These are phyloP conservation scores for Charaxes varanes DNA, from an alignment of 1,140 invertebrate species.

Conservation along the genomic window DNA sequence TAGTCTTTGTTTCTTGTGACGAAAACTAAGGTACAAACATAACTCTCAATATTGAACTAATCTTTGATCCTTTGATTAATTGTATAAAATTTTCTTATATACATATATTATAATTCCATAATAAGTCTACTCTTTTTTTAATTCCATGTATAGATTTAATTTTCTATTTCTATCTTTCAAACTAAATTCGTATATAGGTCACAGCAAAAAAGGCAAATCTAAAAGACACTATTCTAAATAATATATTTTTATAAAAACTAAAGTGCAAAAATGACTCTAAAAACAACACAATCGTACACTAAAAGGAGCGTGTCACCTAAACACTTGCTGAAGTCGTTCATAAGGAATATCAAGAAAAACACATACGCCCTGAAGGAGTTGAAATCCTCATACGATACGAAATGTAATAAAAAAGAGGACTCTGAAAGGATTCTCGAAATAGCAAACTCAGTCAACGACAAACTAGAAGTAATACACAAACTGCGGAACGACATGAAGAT, in stretches of 20 bases:
- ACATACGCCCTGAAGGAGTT: constrained; percentile 49
- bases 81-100: no score
- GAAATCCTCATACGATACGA: constrained; percentile 42
- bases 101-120: no score
- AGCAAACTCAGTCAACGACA: constrained; percentile 54
- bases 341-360: constrained; percentile 52
- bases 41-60: no score
- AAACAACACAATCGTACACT: constrained; percentile 5
- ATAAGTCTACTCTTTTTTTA: no score
- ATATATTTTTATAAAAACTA: constrained; percentile 1
- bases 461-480: constrained; percentile 60
- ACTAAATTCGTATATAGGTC: constrained; percentile 1
- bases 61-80: no score
- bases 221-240: background rate
- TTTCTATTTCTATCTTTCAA: no score
- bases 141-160: no score
- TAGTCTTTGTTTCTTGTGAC: no score
- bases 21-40: no score
- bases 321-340: constrained; percentile 42
- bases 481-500: constrained; percentile 65
- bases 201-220: background rate
- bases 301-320: constrained; percentile 34
- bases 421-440: constrained; percentile 48
- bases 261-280: constrained; percentile 10
- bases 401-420: constrained; percentile 26